Evolutionary conservation across 2,113 vertebrate species (phyloP).

Genomic region (Menura novaehollandiae): DNA sequence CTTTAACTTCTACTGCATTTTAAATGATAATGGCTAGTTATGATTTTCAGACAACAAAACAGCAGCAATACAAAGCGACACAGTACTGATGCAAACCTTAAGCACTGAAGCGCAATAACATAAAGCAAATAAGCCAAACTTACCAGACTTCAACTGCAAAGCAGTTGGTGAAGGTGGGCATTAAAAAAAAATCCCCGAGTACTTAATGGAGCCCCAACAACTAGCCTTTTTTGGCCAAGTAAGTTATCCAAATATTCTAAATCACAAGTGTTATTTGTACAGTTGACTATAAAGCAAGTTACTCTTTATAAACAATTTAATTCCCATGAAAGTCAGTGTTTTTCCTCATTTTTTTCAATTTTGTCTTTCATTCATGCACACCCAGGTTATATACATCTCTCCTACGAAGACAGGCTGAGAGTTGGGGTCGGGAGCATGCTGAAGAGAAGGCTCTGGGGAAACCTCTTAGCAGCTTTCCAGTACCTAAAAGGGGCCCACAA

Average conservation of each 20-base stretch:
- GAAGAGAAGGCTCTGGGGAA: not conserved
- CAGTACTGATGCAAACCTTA: not conserved
- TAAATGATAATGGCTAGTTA: not conserved
- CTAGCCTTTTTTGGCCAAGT: not conserved
- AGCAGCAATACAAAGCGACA: not conserved
- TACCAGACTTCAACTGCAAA: not conserved
- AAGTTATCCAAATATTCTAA: not conserved
- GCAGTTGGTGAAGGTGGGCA: not conserved
- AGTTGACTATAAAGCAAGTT: not conserved
- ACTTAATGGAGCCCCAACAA: not conserved
- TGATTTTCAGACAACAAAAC: not conserved
- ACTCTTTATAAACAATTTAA: not conserved
- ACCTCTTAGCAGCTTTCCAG: not conserved
- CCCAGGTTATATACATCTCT: not conserved
- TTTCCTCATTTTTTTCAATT: not conserved
- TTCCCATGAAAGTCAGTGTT: not conserved
- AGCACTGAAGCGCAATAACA: not conserved
- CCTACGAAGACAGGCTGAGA: not conserved
- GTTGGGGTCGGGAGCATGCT: not conserved
- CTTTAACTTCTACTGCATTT: not conserved
- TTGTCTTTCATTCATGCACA: not conserved
- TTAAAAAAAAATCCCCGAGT: not conserved
- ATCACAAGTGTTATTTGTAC: not conserved
- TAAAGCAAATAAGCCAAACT: not conserved
- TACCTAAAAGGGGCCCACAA: not conserved